Conservation (phyloP, 2,888 invertebrate species). For the Trissoscelio sp. region DNA sequence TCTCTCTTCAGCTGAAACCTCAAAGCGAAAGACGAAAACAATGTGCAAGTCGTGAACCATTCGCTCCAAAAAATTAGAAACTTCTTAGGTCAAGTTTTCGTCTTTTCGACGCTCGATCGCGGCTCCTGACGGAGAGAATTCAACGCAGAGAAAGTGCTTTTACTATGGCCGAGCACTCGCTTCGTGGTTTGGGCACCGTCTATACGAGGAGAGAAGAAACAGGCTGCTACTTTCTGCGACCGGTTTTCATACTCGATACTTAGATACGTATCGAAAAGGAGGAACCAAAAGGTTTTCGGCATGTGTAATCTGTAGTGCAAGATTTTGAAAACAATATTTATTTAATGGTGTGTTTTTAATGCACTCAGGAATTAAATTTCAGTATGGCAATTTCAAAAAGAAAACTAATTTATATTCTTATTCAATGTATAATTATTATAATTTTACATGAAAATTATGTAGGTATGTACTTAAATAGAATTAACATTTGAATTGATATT, state of each 20-base stretch:
- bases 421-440: too few species aligned
- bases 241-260: conserved; percentile 53
- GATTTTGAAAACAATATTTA: background rate
- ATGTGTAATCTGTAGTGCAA: too few species aligned
- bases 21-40: conserved; percentile 3
- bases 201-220: conserved; percentile 41
- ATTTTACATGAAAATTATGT: too few species aligned
- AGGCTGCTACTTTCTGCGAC: conserved; percentile 60
- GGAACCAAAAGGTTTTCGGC: conserved; percentile 1
- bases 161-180: conserved; percentile 36
- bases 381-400: too few species aligned
- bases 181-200: conserved; percentile 32
- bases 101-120: conserved; percentile 5
- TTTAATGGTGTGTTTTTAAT: too few species aligned
- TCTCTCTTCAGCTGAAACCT: conserved; percentile 11
- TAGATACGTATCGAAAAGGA: conserved; percentile 30
- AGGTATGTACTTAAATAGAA: too few species aligned
- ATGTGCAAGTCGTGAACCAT: background rate
- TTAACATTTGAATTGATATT: too few species aligned
- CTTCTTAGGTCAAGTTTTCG: conserved; percentile 36
- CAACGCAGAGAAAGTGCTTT: conserved; percentile 58
- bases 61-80: conserved; percentile 49
- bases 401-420: too few species aligned
- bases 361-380: too few species aligned
- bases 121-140: conserved; percentile 30